Conservation (phyloP, 2,888 invertebrate species). For the Labia minor region DNA sequence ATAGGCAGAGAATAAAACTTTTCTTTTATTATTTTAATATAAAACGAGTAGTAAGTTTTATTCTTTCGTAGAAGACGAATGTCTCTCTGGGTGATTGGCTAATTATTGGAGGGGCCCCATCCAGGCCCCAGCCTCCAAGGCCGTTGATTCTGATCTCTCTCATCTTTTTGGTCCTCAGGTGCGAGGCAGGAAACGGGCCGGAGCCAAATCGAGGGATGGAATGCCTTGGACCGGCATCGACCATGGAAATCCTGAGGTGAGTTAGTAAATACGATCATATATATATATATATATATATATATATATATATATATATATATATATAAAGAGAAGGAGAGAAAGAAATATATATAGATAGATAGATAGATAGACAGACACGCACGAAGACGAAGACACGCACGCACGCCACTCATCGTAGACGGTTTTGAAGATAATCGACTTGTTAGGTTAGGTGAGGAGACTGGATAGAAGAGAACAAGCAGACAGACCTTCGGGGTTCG, state of each 20-base stretch:
- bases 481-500: slow-evolving; percentile 13
- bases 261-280: slow-evolving; percentile 16
- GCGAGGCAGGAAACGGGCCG: slow-evolving; percentile 29
- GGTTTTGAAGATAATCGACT: slow-evolving; percentile 7
- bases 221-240: slow-evolving; percentile 29
- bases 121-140: slow-evolving; percentile 5
- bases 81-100: neutral
- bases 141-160: slow-evolving; percentile 8
- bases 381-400: slow-evolving; percentile 6
- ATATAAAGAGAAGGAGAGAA: neutral
- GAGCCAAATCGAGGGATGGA: slow-evolving; percentile 28
- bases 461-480: slow-evolving; percentile 5
- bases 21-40: too few species aligned
- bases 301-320: neutral
- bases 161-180: slow-evolving; percentile 25
- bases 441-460: slow-evolving; percentile 13
- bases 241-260: slow-evolving; percentile 30
- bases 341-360: slow-evolving; percentile 5
- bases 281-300: neutral
- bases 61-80: neutral
- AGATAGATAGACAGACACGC: neutral
- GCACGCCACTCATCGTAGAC: slow-evolving; percentile 9
- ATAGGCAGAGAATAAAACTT: too few species aligned
- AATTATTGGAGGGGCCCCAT: neutral
- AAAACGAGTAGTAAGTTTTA: too few species aligned